Evolutionary conservation across 2,797 vertebrate genomes (phyloP), one percentile per base, ranked within the genome.

Genomic region (Mormyrus hasselquistii): DNA sequence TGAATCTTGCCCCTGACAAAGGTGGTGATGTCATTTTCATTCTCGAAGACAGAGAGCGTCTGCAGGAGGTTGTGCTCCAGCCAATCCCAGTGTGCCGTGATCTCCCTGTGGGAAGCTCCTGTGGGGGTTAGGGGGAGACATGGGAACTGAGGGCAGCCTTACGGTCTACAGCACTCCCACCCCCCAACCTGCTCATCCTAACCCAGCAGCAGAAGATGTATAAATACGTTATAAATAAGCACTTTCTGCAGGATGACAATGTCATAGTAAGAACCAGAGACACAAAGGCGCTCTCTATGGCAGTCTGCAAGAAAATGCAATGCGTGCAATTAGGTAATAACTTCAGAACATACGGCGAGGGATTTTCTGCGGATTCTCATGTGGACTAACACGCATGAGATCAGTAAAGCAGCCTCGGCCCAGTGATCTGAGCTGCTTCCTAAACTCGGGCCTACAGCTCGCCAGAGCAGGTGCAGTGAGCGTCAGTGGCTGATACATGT

Each of bases 51-150:
- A 89, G 98, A 98, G 85, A 99, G 97, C 0, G 98, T 99, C 94
- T 99, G 98, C 93, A 99, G 94, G 19, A 99, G 95, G 92, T 99
- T 98, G 91, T 97, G 97, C 90, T 99, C 99, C 89, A 99, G 96
- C 98, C 99, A 99, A 93, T 99, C 98, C 99, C 99, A 99, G 92
- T 99, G 98, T 91, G 99, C 98, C 0, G 98, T 99, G 93, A 99
- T 98, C 93, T 99, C 98, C 92, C 97, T 98, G 84, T 97, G 97
- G 1, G 98, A 98, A 16, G 97, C 97, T 92, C 98, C 98, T 99
- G 94, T 0, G 89, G 0, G 76, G 76, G n/a, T 7, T 2, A 29
- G 22, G 8, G 44, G 22, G 7, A 16, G 50, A 49, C 53, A 59
- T 44, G 76, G 10, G 22, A 3, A 9, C 57, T 34, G 25, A 14